Evolutionary conservation across 2,113 vertebrate genomes (phyloP), one percentile per base, ranked within the genome.

Genomic region (Paramisgurnus dabryanus): DNA sequence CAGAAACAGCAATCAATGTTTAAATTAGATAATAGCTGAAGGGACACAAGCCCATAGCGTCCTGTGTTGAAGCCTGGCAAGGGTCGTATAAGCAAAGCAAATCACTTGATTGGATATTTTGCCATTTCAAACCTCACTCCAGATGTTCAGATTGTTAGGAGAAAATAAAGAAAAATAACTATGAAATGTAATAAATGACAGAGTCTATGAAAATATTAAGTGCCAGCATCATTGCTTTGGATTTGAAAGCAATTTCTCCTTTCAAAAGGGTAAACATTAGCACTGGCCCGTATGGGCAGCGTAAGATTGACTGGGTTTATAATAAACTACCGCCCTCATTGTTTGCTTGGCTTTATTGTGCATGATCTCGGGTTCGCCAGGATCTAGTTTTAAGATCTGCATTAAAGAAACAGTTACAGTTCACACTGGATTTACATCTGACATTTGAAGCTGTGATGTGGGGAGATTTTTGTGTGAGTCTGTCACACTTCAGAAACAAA

Each of bases 101-200:
- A 89, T 82, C 83, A 87, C 81, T 87, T 91, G 90, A 90, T 88
- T 90, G 89, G 90, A 90, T 86, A 90, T 90, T 88, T 91, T 89
- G 89, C 82, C 45, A 80, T 90, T 90, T 90, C 82, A 87, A 88
- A 90, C 87, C 82, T 80, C 76, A 85, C 85, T 90, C 89, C 93
- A 93, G 91, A 92, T 92, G 90, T 93, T 89, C 90, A 87, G 89
- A 89, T 74, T 80, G 74, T 79, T 76, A 18, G 15, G 34, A 60
- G 39, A 67, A 82, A 18, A 34, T 58, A 7, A 15, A 65, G 63
- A 76, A 81, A 85, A 69, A 84, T 67, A 75, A 76, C 79, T 57
- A 71, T 64, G 18, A 65, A 70, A 65, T 47, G 43, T 12, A 58
- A 68, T 63, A 67, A 58, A 82, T 86, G 79, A 86, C 85, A 91